Conservation (phyloP, 2,113 vertebrate genomes). For the Tympanuchus pallidicinctus region DNA sequence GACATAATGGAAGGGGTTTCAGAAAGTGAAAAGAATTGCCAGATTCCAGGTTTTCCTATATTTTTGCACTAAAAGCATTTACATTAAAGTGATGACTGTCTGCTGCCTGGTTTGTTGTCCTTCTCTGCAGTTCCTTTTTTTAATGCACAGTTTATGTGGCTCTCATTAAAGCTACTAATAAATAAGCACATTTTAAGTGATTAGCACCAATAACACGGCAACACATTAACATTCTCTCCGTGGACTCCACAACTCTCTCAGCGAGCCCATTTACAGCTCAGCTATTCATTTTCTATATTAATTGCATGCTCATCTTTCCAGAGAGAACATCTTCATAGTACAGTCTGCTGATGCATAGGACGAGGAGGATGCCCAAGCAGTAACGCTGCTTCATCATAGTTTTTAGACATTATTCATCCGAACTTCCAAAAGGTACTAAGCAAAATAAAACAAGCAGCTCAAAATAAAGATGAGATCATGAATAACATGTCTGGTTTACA, state of each 20-base stretch:
- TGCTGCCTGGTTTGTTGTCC: constrained; percentile 60
- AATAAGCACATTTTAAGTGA: constrained; percentile 78
- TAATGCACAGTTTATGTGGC: constrained; percentile 80
- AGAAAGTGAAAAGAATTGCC: constrained; percentile 30
- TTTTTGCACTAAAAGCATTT: constrained; percentile 73
- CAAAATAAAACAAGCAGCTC: neutral
- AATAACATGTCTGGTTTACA: neutral
- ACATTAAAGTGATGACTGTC: constrained; percentile 74
- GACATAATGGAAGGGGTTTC: constrained; percentile 15
- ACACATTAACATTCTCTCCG: constrained; percentile 71
- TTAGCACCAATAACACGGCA: constrained; percentile 76
- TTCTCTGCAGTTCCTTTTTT: constrained; percentile 72
- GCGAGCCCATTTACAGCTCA: constrained; percentile 63
- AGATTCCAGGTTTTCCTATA: constrained; percentile 42
- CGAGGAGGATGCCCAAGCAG: neutral
- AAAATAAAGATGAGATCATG: neutral
- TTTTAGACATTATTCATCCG: neutral
- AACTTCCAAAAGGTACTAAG: neutral
- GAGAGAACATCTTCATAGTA: neutral
- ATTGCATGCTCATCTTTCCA: constrained; percentile 28
- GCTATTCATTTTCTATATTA: constrained; percentile 76
- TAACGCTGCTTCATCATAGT: accelerated
- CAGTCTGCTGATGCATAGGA: neutral
- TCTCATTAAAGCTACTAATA: constrained; percentile 82
- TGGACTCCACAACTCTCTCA: constrained; percentile 64